Percentiles rank a stretch among this genome's conserved stretches.
Evolutionary conservation across 2,797 vertebrate genomes (phyloP).

Genomic region (Sebastiscus tertius): DNA sequence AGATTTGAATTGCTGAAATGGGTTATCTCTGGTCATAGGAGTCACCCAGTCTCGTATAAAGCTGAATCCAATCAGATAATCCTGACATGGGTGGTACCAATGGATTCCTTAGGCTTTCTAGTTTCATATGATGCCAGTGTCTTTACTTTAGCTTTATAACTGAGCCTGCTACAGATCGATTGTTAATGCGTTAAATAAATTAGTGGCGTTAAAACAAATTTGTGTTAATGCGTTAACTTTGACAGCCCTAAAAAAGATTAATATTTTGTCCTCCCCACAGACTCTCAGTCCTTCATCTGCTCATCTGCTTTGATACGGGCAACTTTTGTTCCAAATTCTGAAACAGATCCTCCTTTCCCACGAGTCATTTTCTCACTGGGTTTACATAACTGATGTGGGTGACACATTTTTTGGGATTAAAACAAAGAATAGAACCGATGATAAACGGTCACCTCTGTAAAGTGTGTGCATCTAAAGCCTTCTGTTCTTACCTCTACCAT

Average conservation of each 20-base stretch:
- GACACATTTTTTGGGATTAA: not conserved
- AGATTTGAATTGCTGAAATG: not conserved
- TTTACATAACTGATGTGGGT: not conserved
- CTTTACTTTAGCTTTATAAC: too few relatives aligned
- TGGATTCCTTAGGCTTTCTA: too few relatives aligned
- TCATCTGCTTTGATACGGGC: not conserved
- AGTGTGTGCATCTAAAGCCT: not conserved
- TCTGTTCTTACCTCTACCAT: slow-evolving; percentile 89
- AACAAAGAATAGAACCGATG: not conserved
- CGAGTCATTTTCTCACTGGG: not conserved
- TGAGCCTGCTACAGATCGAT: too few relatives aligned
- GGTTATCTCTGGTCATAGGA: not conserved
- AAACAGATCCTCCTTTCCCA: not conserved
- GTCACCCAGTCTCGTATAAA: not conserved
- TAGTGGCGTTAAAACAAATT: too few relatives aligned
- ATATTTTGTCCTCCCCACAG: not conserved
- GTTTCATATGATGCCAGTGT: too few relatives aligned
- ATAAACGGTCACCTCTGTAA: not conserved
- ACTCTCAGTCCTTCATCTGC: not conserved
- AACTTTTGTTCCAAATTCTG: not conserved
- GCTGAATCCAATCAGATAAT: not conserved
- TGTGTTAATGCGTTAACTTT: too few relatives aligned
- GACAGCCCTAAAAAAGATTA: not conserved
- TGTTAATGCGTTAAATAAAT: too few relatives aligned
- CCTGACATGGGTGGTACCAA: too few relatives aligned